These are phyloP conservation scores for Aquatica leii DNA, from an alignment of 2,888 invertebrate species.

Conservation along the genomic window DNA sequence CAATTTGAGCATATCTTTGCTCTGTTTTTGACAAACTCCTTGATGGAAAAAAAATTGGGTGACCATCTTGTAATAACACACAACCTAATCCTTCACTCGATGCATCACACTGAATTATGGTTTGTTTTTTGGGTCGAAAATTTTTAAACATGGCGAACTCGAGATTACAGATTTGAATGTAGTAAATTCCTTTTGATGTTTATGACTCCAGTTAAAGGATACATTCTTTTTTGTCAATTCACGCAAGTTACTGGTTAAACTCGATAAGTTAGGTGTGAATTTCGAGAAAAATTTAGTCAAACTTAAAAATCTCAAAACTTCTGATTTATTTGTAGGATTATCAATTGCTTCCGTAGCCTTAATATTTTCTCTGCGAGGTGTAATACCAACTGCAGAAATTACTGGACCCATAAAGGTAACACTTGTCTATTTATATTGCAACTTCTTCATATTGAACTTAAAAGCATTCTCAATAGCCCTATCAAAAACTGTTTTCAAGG, in stretches of 20 bases:
- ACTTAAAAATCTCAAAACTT: not conserved
- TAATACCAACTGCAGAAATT: not conserved
- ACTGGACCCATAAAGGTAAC: slow-evolving; percentile 17
- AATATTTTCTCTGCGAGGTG: not conserved
- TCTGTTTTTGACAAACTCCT: not conserved
- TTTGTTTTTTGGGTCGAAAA: not conserved
- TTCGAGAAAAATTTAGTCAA: not conserved
- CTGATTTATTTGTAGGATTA: not conserved
- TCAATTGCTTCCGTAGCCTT: not conserved
- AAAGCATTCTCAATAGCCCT: not conserved
- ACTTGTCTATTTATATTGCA: slow-evolving; percentile 2
- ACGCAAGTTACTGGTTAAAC: not conserved
- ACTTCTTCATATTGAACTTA: slow-evolving; percentile 2
- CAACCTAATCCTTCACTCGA: slow-evolving; percentile 34
- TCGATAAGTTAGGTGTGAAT: not conserved
- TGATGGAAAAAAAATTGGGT: not conserved
- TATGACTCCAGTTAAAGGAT: not conserved
- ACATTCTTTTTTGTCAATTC: not conserved
- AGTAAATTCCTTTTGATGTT: not conserved
- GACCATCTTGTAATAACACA: slow-evolving; percentile 29
- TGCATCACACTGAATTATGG: slow-evolving; percentile 14
- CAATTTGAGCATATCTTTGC: not conserved
- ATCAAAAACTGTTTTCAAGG: not conserved
- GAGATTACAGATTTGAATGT: not conserved
- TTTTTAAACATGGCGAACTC: not conserved